A percentile compares a stretch with the other conserved stretches of the same genome.
Conservation (phyloP, 2,797 vertebrate species). For the Cyclopterus lumpus region DNA sequence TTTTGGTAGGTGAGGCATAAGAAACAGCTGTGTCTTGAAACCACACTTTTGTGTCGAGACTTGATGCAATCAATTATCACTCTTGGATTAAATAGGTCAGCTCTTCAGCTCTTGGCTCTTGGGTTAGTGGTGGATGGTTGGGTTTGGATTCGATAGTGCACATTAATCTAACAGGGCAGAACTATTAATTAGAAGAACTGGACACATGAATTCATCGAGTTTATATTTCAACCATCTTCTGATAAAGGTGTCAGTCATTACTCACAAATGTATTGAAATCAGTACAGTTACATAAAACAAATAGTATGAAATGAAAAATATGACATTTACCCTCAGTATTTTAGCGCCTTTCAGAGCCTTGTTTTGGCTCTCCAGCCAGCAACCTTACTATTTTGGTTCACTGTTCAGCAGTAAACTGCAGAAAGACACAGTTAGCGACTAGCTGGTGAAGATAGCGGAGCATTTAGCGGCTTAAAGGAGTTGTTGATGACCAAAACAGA, state of each 20-base stretch:
- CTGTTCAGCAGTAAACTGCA: not conserved
- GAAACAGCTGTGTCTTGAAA: slow-evolving; percentile 67
- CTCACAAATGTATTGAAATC: slow-evolving; percentile 42
- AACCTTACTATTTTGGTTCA: slow-evolving; percentile 3
- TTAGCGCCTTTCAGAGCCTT: slow-evolving; percentile 5
- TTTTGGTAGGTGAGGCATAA: slow-evolving; percentile 42
- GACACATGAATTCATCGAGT: slow-evolving; percentile 29
- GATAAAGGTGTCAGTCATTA: slow-evolving; percentile 29
- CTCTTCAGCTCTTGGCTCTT: slow-evolving; percentile 48
- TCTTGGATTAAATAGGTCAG: slow-evolving; percentile 59
- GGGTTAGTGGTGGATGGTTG: slow-evolving; percentile 36
- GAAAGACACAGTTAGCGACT: too few species aligned
- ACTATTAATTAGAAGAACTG: slow-evolving; percentile 23
- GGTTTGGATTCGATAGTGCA: slow-evolving; percentile 31
- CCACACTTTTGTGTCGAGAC: slow-evolving; percentile 50
- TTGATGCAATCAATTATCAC: slow-evolving; percentile 64
- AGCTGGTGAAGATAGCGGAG: too few species aligned
- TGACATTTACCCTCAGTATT: not conserved
- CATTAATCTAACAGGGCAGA: slow-evolving; percentile 35
- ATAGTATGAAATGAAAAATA: slow-evolving; percentile 18
- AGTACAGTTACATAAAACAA: slow-evolving; percentile 30
- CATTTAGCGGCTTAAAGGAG: not conserved
- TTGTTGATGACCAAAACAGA: slow-evolving; percentile 12
- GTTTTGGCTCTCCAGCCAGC: slow-evolving; percentile 10
- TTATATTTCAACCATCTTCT: slow-evolving; percentile 37